Evolutionary conservation across 2,888 invertebrate genomes (phyloP).

Genomic region (Nomada fabriciana): DNA sequence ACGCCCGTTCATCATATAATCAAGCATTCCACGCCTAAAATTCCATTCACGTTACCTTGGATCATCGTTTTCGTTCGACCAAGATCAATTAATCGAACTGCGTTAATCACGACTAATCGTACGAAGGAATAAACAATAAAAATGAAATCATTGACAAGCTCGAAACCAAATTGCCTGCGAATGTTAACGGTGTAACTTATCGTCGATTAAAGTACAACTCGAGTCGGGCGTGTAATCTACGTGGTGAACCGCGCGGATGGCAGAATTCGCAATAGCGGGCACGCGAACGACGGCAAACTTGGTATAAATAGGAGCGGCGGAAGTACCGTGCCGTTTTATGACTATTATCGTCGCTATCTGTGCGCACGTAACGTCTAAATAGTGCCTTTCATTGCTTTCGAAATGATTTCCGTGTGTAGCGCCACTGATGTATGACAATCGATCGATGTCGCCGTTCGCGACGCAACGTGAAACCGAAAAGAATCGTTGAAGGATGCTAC

Average conservation of each 20-base stretch:
- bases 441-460: slow-evolving; percentile 59
- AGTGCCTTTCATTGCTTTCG: slow-evolving; percentile 74
- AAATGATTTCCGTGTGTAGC: slow-evolving; percentile 54
- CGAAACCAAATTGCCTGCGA: not conserved
- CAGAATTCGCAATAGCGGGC: slow-evolving; percentile 10
- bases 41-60: too few relatives aligned
- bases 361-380: slow-evolving; percentile 55
- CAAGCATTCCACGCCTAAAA: too few relatives aligned
- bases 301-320: slow-evolving; percentile 35
- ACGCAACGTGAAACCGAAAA: not conserved
- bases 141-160: not conserved
- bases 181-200: not conserved
- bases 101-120: not conserved
- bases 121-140: too few relatives aligned
- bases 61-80: not conserved
- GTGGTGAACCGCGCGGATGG: not conserved
- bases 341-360: slow-evolving; percentile 55
- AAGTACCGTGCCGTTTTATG: slow-evolving; percentile 56
- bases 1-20: too few relatives aligned
- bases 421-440: slow-evolving; percentile 49
- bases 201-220: not conserved
- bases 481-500: slow-evolving; percentile 1
- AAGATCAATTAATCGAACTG: not conserved
- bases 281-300: slow-evolving; percentile 22
- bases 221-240: not conserved